phyloP scores from a whole-genome alignment of 92 coral and sea anemone species.

The Pocillopora grandis region DNA sequence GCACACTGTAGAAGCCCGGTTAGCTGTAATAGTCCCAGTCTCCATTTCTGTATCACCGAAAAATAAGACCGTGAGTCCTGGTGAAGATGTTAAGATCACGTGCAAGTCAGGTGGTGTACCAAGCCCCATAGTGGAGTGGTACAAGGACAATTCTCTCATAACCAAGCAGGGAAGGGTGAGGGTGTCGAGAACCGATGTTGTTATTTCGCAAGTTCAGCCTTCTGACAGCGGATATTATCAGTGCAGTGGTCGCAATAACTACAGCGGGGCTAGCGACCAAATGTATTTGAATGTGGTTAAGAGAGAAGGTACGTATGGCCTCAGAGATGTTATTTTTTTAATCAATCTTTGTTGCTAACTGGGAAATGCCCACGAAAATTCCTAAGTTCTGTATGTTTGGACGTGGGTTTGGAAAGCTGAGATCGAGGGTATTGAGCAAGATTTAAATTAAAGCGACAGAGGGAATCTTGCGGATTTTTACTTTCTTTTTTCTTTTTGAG shows the following conservation, averaged over 20 bases:
- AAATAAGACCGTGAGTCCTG: conserved; percentile 53
- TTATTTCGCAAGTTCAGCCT: conserved; percentile 40
- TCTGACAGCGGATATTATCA: conserved; percentile 73
- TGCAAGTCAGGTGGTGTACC: conserved; percentile 82
- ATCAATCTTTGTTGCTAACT: no score
- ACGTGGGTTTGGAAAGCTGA: neutral
- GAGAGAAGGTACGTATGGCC: conserved; percentile 44
- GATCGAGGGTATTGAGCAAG: no score
- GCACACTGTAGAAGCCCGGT: conserved; percentile 47
- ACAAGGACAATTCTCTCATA: conserved; percentile 52
- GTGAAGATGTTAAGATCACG: conserved; percentile 54
- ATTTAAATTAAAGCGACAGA: no score
- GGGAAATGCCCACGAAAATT: no score
- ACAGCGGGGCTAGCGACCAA: conserved; percentile 50
- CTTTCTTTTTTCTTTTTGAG: no score
- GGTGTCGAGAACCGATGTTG: conserved; percentile 38
- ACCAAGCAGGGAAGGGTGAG: conserved; percentile 25
- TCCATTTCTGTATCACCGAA: conserved; percentile 50
- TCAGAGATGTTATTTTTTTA: no score
- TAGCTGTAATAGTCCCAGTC: conserved; percentile 57
- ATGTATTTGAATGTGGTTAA: conserved; percentile 57
- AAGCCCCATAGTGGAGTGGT: conserved; percentile 80
- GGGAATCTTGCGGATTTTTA: no score
- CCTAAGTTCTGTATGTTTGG: no score
- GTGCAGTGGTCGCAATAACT: conserved; percentile 69